Conservation (phyloP, 2,888 invertebrate species). For the Acrobasis consociella region DNA sequence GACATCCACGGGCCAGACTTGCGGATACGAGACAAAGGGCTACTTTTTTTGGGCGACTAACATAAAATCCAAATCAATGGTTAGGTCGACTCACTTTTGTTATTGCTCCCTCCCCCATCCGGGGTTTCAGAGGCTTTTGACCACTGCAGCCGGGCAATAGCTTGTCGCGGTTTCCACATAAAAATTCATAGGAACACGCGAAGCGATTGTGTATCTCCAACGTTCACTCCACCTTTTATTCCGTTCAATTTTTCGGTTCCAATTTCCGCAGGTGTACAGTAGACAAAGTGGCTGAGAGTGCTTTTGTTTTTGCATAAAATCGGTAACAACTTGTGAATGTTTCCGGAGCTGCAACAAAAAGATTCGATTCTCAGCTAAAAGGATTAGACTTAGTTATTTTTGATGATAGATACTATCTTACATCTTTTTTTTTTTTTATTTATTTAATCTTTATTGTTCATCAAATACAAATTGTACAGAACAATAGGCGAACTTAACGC, state of each 20-base stretch:
- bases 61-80: constrained; percentile 79
- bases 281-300: constrained; percentile 13
- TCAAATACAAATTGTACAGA: no score
- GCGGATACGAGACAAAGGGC: constrained; percentile 70
- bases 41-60: constrained; percentile 66
- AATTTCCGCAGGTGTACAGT: constrained; percentile 14
- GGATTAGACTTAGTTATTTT: not conserved
- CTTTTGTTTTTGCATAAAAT: constrained; percentile 6
- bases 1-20: constrained; percentile 66
- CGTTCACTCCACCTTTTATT: constrained; percentile 15
- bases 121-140: constrained; percentile 59
- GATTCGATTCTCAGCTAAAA: not conserved
- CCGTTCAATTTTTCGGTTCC: constrained; percentile 14
- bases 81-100: constrained; percentile 76
- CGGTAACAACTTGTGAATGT: not conserved
- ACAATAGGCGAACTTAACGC: no score
- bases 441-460: no score
- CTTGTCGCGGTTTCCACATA: constrained; percentile 49
- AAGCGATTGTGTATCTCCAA: constrained; percentile 37
- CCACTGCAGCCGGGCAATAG: constrained; percentile 44
- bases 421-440: no score
- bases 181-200: constrained; percentile 56
- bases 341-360: not conserved
- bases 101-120: constrained; percentile 63
- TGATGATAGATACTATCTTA: no score